Base-by-base conservation (phyloP, 1,140 invertebrate species). In the Conus betulinus region DNA sequence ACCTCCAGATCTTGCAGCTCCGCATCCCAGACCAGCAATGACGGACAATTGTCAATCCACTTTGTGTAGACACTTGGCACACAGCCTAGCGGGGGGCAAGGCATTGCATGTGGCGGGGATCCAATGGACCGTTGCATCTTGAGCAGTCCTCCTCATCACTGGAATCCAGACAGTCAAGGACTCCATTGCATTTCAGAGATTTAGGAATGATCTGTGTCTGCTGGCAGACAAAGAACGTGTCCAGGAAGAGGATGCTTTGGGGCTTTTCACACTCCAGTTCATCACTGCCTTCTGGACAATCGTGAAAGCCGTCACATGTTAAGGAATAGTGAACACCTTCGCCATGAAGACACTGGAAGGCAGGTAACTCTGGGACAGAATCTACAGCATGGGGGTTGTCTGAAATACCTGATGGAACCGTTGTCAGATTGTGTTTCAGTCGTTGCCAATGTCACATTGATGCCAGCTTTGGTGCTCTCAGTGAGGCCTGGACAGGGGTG, bases 111-210 rank as follows among this genome's bases (percentile, higher is more conserved):
- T 39, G 39, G 39, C 39, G 39, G 39, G 39, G 39, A 39, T 39
- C 39, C 39, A 39, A 39, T 39, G 39, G 39, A 39, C 39, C 39
- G 39, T 39, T 39, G 39, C 39, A 39, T 39, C 39, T 39, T 39
- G 39, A 81, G 52, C 89, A 89, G 74, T 88, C 87, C 71, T 85
- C 83, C 55, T 89, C 89, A 57, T 89, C 89, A n/a, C 81, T 85
- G 3, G 39, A 83, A 27, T 89, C 89, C 0, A 87, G 60, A 53
- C 89, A 89, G 74, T 89, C 89, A 1, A 67, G 86, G 23, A 83
- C 25, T 4, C 89, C 89, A 53, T 89, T 63, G 84, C 89, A 89
- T 17, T 67, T n/a, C 55, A 10, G 17, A 25, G 39, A n/a, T 23
- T 57, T 11, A 8, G 85, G 5, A 7, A 90, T 20, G 1, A 82